Conservation (phyloP, 2,113 vertebrate genomes). For the Rhabdornis inornatus region DNA sequence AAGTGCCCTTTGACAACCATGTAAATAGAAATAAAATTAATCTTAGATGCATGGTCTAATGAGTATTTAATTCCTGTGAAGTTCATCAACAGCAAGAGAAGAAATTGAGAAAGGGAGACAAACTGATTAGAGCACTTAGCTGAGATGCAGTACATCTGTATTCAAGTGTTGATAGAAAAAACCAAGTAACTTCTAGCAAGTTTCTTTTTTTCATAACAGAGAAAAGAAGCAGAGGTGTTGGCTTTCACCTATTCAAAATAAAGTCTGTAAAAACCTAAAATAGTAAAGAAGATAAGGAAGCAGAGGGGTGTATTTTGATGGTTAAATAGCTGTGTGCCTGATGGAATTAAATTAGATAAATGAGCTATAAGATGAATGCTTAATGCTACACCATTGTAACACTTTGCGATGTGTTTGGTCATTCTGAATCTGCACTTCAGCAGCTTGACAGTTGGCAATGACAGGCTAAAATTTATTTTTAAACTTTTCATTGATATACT, state of each 20-base stretch:
- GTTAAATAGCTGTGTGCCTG: background rate
- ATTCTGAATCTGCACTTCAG: background rate
- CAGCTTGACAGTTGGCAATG: background rate
- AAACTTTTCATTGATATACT: background rate
- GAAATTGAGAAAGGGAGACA: background rate
- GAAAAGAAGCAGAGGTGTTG: background rate
- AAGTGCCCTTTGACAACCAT: background rate
- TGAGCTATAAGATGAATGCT: background rate
- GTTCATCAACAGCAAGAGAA: conserved; percentile 20
- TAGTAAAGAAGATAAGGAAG: background rate
- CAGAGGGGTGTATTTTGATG: background rate
- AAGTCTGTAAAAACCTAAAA: background rate
- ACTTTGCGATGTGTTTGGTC: background rate
- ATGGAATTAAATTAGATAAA: background rate
- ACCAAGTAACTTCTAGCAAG: background rate
- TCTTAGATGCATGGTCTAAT: background rate
- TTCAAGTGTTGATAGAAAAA: background rate
- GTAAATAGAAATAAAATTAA: background rate
- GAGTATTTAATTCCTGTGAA: conserved; percentile 34
- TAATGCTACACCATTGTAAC: background rate
- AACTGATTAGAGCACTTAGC: background rate
- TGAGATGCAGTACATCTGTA: background rate
- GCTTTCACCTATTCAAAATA: background rate
- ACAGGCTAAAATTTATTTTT: background rate
- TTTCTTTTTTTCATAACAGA: background rate